These are phyloP conservation scores for Aurelia sp. DNA, from an alignment of 30 jellyfish, hydroid and myxozoan species.

Conservation along the genomic window DNA sequence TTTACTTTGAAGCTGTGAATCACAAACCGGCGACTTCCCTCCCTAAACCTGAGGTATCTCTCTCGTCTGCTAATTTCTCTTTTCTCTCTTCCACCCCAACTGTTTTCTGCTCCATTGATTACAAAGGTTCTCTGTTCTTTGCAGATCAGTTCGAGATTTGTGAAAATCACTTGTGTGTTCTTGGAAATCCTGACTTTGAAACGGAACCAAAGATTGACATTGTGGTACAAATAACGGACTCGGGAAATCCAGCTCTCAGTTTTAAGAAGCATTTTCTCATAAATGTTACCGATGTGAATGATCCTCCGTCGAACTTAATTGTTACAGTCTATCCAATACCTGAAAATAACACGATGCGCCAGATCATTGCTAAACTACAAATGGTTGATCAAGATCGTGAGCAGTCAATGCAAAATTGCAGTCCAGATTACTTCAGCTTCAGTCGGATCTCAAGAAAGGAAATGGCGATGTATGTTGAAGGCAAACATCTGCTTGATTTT, in stretches of 20 bases:
- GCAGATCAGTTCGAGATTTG: constrained; percentile 48
- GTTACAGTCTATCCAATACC: constrained; percentile 56
- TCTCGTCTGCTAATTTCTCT: no score
- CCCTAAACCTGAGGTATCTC: no score
- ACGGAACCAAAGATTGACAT: constrained; percentile 40
- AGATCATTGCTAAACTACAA: constrained; percentile 57
- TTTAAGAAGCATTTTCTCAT: constrained; percentile 50
- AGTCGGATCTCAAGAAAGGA: not conserved
- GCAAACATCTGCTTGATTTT: constrained; percentile 50
- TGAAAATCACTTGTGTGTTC: constrained; percentile 42
- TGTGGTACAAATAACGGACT: constrained; percentile 62
- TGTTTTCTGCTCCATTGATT: no score
- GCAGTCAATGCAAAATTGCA: constrained; percentile 21
- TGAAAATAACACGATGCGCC: constrained; percentile 62
- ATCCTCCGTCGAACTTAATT: constrained; percentile 78
- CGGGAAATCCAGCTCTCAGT: constrained; percentile 76
- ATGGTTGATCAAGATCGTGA: constrained; percentile 70
- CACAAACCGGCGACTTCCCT: no score
- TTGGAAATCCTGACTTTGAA: constrained; percentile 71
- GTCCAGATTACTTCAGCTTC: constrained; percentile 40
- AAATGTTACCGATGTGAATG: constrained; percentile 80
- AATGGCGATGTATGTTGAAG: constrained; percentile 4
- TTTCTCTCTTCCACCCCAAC: no score
- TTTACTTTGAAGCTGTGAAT: constrained; percentile 23
- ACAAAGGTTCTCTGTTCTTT: no score